Evolutionary conservation across 53 echinoderm and acorn worm species (phyloP).

Genomic region (Stichopus horrens): DNA sequence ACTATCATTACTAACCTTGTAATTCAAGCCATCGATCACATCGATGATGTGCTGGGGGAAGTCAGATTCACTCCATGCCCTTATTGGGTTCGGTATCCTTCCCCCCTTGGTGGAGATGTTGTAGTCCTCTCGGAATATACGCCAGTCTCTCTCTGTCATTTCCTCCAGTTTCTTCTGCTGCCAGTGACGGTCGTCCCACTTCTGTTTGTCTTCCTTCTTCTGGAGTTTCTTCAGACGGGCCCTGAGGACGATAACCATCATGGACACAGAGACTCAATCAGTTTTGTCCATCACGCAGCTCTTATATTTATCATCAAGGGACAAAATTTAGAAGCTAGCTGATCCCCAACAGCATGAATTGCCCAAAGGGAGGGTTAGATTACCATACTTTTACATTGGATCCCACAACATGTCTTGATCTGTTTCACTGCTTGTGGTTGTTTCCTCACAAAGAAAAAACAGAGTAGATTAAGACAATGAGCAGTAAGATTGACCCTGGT

Average conservation of each 20-base stretch:
- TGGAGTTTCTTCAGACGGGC: slow-evolving; percentile 69
- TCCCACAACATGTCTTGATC: too few species aligned
- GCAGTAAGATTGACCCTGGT: too few species aligned
- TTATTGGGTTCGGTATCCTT: slow-evolving; percentile 73
- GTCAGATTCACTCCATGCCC: slow-evolving; percentile 72
- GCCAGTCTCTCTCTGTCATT: slow-evolving; percentile 92
- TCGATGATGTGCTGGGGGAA: slow-evolving; percentile 75
- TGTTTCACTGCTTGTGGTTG: too few species aligned
- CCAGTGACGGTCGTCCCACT: slow-evolving; percentile 94
- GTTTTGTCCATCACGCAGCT: too few species aligned
- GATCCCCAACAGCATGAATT: too few species aligned
- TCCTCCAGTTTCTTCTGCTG: slow-evolving; percentile 77
- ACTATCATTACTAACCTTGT: slow-evolving; percentile 62
- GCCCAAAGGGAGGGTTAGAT: too few species aligned
- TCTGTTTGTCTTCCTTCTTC: slow-evolving; percentile 86
- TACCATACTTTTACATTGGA: too few species aligned
- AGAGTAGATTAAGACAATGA: too few species aligned
- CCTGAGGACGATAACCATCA: slow-evolving; percentile 45
- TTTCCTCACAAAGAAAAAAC: too few species aligned
- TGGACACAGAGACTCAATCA: neutral
- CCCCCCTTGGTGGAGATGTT: slow-evolving; percentile 97
- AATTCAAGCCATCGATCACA: slow-evolving; percentile 70
- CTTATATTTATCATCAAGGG: too few species aligned
- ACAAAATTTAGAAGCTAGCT: too few species aligned
- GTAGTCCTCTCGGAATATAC: slow-evolving; percentile 96